Evolutionary conservation across 2,797 vertebrate genomes (phyloP).

Genomic region (Tarsius wallacei): DNA sequence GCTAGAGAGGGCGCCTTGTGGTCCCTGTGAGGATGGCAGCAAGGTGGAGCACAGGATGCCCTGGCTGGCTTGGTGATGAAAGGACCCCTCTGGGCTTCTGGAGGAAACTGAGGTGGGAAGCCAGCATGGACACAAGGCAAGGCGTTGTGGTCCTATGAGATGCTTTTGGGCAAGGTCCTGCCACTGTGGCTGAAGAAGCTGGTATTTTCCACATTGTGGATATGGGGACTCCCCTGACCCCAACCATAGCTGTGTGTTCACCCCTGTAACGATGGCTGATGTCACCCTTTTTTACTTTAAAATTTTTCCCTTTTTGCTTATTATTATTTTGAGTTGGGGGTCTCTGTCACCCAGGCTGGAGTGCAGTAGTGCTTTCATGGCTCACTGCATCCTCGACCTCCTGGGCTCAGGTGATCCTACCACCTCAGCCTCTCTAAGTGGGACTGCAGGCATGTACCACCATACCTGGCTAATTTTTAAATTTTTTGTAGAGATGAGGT

Average conservation of each 20-base stretch:
- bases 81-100: not conserved
- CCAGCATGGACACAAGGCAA: not conserved
- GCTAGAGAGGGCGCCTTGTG: not conserved
- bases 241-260: no score
- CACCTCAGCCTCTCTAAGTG: not conserved
- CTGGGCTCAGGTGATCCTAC: not conserved
- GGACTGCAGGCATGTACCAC: not conserved
- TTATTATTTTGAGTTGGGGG: not conserved
- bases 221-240: accelerated
- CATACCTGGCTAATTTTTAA: not conserved
- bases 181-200: not conserved
- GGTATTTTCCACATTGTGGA: not conserved
- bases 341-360: not conserved
- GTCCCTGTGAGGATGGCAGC: not conserved
- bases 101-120: not conserved
- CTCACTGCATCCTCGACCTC: not conserved
- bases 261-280: not conserved
- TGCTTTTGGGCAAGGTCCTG: not conserved
- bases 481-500: not conserved
- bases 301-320: not conserved
- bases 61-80: not conserved
- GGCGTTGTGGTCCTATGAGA: not conserved
- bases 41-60: not conserved
- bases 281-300: not conserved
- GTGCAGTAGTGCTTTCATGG: not conserved